Evolutionary conservation across 2,113 vertebrate species (phyloP).

Genomic region (Zosterops pallidus): DNA sequence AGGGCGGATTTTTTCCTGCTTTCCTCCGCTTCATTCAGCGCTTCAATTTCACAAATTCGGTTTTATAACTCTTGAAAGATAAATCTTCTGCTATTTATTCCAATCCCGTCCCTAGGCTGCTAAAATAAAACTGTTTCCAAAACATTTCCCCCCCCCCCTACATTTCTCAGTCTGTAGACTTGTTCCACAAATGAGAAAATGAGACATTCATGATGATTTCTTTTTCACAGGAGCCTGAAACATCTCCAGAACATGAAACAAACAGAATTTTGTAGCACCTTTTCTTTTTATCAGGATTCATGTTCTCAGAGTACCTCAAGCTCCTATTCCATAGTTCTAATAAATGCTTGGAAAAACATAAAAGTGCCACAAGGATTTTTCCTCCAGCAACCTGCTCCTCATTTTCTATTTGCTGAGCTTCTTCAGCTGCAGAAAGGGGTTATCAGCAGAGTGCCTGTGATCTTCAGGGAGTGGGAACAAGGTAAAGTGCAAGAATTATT

Average conservation of each 20-base stretch:
- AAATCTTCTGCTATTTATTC: not conserved
- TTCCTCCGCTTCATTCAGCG: constrained; percentile 21
- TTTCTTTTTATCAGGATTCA: not conserved
- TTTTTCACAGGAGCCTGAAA: not conserved
- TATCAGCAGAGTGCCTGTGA: not conserved
- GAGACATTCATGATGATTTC: not conserved
- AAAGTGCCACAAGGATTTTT: not conserved
- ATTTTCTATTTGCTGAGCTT: not conserved
- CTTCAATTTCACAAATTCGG: not conserved
- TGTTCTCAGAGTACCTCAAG: not conserved
- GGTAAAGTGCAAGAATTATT: not conserved
- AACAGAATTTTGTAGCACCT: not conserved
- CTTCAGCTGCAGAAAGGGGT: not conserved
- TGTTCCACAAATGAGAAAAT: not conserved
- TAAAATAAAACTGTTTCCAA: not conserved
- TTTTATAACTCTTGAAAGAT: not conserved
- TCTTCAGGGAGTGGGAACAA: not conserved
- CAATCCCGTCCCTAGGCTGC: fast-evolving
- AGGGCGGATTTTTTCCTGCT: constrained; percentile 74
- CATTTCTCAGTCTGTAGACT: not conserved
- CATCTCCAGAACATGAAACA: not conserved
- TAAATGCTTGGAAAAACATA: not conserved
- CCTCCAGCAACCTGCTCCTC: not conserved
- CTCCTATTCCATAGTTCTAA: not conserved
- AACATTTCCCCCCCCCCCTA: fast-evolving